A percentile compares a stretch with the other conserved stretches of the same genome.
Evolutionary conservation across 2,797 vertebrate species (phyloP).

Genomic region (Argya squamiceps): DNA sequence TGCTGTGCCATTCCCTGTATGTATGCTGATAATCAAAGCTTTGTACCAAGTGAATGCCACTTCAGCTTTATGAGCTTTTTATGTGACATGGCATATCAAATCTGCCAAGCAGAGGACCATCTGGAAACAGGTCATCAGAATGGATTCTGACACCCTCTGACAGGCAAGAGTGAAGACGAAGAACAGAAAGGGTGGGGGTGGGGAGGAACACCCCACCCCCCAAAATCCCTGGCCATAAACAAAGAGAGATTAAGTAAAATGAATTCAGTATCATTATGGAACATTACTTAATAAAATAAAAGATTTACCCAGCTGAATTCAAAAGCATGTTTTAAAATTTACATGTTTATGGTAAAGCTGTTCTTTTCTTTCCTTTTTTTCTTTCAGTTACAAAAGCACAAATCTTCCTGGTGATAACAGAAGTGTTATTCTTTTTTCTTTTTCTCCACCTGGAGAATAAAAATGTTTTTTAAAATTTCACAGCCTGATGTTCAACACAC

Average conservation of each 20-base stretch:
- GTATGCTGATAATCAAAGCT: constrained; percentile 60
- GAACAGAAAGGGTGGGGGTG: background rate
- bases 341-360: background rate
- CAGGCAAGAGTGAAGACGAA: background rate
- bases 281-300: background rate
- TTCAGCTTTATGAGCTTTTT: constrained; percentile 69
- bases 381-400: background rate
- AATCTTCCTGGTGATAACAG: background rate
- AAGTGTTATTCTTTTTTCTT: background rate
- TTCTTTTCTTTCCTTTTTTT: background rate
- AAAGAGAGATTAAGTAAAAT: background rate
- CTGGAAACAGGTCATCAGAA: constrained; percentile 67
- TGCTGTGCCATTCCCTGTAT: background rate
- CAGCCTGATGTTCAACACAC: background rate
- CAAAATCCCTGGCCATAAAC: background rate
- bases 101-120: constrained; percentile 63
- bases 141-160: constrained; percentile 46
- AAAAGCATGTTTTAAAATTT: background rate
- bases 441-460: background rate
- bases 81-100: constrained; percentile 70
- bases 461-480: constrained; percentile 1
- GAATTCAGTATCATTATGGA: background rate
- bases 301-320: background rate
- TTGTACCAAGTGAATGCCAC: constrained; percentile 47
- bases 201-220: too few relatives aligned